Evolutionary conservation across 2,113 vertebrate species (phyloP).

Genomic region (Oncorhynchus keta): DNA sequence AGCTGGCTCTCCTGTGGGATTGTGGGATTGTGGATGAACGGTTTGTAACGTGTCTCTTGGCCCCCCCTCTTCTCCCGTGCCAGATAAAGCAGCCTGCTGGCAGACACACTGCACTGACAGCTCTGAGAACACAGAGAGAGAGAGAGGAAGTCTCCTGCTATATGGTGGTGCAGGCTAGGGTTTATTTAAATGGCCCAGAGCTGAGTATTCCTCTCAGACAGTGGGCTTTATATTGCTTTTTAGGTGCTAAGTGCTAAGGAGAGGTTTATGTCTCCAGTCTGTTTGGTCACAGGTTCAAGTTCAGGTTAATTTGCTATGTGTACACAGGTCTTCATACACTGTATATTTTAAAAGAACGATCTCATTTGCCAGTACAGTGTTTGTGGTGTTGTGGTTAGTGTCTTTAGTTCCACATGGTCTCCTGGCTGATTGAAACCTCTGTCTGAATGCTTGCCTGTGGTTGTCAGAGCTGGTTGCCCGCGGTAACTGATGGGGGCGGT

Average conservation of each 20-base stretch:
- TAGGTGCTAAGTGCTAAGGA: no score
- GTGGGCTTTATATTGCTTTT: constrained; percentile 30
- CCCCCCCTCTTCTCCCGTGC: constrained; percentile 28
- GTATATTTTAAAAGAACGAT: no score
- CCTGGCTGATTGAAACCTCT: constrained; percentile 4
- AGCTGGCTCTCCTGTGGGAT: constrained; percentile 52
- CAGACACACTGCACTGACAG: not conserved
- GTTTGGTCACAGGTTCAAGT: no score
- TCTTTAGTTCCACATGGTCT: not conserved
- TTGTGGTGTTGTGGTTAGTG: constrained; percentile 37
- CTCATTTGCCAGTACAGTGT: no score
- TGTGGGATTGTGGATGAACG: constrained; percentile 45
- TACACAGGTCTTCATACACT: no score
- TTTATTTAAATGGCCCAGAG: not conserved
- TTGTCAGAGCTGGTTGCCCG: constrained; percentile 45
- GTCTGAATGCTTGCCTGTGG: constrained; percentile 22
- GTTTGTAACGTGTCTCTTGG: constrained; percentile 62
- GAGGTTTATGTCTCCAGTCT: no score
- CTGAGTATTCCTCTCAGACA: constrained; percentile 54
- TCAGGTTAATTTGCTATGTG: no score
- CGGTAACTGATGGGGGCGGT: constrained; percentile 51
- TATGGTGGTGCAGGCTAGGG: not conserved
- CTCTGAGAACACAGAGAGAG: not conserved
- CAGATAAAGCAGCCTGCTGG: constrained; percentile 43
- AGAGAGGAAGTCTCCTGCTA: not conserved